Conservation (phyloP, 1,140 invertebrate species). For the Anastrepha ludens region DNA sequence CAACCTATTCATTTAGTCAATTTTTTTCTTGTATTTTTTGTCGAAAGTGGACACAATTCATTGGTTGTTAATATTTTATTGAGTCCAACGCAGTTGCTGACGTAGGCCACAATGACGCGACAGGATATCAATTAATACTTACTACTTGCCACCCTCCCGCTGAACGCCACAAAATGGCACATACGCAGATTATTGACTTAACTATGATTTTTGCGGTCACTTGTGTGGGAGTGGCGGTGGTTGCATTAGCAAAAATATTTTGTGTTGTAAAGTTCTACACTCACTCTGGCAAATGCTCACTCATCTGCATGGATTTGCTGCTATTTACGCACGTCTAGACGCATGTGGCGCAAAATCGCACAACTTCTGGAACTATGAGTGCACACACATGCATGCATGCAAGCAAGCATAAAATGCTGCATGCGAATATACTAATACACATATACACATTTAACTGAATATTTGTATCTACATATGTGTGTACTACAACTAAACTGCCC, state of each 20-base stretch:
- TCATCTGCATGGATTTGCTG: slow-evolving; percentile 31
- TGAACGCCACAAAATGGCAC: background rate
- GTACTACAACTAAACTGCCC: background rate
- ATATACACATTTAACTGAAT: background rate
- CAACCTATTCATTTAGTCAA: background rate
- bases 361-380: background rate
- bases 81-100: background rate
- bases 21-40: background rate
- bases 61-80: slow-evolving; percentile 49
- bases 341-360: background rate
- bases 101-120: slow-evolving; percentile 5
- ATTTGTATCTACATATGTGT: background rate
- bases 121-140: slow-evolving; percentile 43
- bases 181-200: background rate
- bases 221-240: background rate
- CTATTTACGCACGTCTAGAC: slow-evolving; percentile 37
- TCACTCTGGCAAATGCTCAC: background rate
- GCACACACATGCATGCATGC: background rate
- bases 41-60: background rate
- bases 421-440: background rate
- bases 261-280: background rate
- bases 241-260: too few species aligned
- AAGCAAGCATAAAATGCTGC: background rate
- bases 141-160: background rate
- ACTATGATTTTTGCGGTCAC: slow-evolving; percentile 20